Evolutionary conservation across 2,797 vertebrate species (phyloP).

Genomic region (Liasis olivaceus): DNA sequence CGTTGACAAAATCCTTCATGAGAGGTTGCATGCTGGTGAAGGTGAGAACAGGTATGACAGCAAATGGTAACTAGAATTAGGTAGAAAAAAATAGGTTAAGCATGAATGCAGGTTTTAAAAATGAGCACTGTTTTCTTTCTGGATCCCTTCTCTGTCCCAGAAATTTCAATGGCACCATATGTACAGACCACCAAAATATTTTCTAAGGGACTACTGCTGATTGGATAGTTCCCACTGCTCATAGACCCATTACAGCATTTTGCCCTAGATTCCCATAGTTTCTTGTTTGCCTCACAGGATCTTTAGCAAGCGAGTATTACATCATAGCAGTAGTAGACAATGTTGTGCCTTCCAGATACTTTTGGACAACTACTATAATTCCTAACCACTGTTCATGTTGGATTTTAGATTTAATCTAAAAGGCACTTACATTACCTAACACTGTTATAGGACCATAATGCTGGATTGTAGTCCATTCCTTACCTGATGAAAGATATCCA

Average conservation of each 20-base stretch:
- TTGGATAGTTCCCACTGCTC: background rate
- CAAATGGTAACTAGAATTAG: slow-evolving; percentile 75
- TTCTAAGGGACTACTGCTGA: background rate
- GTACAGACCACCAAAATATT: background rate
- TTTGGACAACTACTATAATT: background rate
- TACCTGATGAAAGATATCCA: background rate
- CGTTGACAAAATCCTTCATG: slow-evolving; percentile 78
- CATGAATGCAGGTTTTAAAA: background rate
- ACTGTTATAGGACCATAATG: background rate
- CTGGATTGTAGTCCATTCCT: background rate
- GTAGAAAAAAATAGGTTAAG: background rate
- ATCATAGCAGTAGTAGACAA: background rate
- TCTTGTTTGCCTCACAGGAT: background rate
- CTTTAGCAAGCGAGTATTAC: background rate
- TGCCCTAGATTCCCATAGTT: background rate
- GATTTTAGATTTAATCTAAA: background rate
- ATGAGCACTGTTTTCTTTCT: background rate
- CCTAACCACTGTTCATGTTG: background rate
- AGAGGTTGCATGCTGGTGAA: slow-evolving; percentile 78
- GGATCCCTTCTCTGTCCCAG: background rate
- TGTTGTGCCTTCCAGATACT: background rate
- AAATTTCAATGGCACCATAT: background rate
- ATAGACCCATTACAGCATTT: background rate
- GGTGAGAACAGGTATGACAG: slow-evolving; percentile 75
- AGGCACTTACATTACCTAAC: background rate